Base-by-base conservation (phyloP, 2,888 invertebrate genomes). In the Sinhomidia bicolor region DNA sequence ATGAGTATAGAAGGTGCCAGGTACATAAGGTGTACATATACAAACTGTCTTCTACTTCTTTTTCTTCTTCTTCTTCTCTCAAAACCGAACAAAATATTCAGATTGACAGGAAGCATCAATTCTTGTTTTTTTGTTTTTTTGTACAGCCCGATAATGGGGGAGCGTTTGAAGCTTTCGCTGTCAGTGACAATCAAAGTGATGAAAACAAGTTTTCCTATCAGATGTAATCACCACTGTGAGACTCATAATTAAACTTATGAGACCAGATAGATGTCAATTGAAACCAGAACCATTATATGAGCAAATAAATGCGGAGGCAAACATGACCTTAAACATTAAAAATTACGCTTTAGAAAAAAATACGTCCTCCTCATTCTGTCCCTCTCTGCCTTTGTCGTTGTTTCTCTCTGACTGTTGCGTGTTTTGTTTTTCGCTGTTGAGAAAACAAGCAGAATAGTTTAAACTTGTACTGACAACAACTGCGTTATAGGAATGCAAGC, bases 321-420 rank as follows among this genome's bases (percentile, higher is more conserved):
- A 85, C 85, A 85, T 87, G 87, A 87, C 81, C 87, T 82, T 87
- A 81, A 87, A 81, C 87, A 82, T 87, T 86, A 85, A 85, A 76
- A 81, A 81, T 81, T 81, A 82, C 44, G 51, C 29, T 20, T 83
- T 41, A 81, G 26, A 68, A 57, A 57, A 54, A 68, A 12, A 14
- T 57, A n/a, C 29, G 29, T n/a, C n/a, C 32, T 29, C 20, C 68
- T 41, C 7, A 41, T 20, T 44, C 14, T 23, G 9, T 71, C 44
- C 17, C 36, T 65, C 32, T 23, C 65, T 36, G n/a, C 17, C n/a
- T 36, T 32, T 10, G 60, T 29, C 60, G 29, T 60, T 20, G n/a
- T n/a, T n/a, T n/a, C n/a, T n/a, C n/a, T 41, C 20, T 62, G 23
- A 17, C 20, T 57, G 3, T 60, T 26, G 62, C 57, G 44, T 23